Conservation (phyloP, 2,888 invertebrate species). For the Schrankia costaestrigalis region DNA sequence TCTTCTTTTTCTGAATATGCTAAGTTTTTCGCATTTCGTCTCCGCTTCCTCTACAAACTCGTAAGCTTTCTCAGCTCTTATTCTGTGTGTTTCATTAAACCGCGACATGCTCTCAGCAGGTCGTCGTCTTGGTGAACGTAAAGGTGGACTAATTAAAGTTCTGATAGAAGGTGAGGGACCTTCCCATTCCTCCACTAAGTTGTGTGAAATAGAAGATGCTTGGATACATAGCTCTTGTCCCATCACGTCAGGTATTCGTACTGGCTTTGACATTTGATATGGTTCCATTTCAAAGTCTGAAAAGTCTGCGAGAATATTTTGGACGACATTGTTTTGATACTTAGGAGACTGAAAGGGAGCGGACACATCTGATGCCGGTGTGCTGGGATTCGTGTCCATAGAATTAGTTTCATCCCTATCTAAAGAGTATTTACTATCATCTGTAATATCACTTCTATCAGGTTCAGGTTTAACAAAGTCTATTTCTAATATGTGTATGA, state of each 20-base stretch:
- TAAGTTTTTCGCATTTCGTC: conserved; percentile 91
- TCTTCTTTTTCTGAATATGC: conserved; percentile 90
- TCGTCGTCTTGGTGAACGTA: conserved; percentile 67
- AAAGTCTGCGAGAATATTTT: conserved; percentile 82
- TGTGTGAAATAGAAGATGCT: conserved; percentile 70
- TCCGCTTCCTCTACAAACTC: conserved; percentile 92
- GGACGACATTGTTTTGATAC: conserved; percentile 79
- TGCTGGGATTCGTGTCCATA: conserved; percentile 58
- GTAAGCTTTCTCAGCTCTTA: conserved; percentile 87
- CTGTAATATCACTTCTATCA: conserved; percentile 47
- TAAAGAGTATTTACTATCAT: conserved; percentile 57
- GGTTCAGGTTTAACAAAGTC: conserved; percentile 74
- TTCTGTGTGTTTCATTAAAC: conserved; percentile 76
- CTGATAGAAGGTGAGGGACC: conserved; percentile 71
- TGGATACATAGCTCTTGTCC: conserved; percentile 74
- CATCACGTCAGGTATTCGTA: conserved; percentile 68
- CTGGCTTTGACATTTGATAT: conserved; percentile 63
- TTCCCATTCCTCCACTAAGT: conserved; percentile 78
- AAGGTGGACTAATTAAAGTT: conserved; percentile 71
- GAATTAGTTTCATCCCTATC: conserved; percentile 62
- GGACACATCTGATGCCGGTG: conserved; percentile 64
- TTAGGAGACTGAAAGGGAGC: conserved; percentile 74
- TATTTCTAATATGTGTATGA: conserved; percentile 88
- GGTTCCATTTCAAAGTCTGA: conserved; percentile 82
- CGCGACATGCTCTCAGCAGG: conserved; percentile 77